These are phyloP conservation scores for Colossoma macropomum DNA, from an alignment of 2,113 vertebrate genomes.

Conservation along the genomic window DNA sequence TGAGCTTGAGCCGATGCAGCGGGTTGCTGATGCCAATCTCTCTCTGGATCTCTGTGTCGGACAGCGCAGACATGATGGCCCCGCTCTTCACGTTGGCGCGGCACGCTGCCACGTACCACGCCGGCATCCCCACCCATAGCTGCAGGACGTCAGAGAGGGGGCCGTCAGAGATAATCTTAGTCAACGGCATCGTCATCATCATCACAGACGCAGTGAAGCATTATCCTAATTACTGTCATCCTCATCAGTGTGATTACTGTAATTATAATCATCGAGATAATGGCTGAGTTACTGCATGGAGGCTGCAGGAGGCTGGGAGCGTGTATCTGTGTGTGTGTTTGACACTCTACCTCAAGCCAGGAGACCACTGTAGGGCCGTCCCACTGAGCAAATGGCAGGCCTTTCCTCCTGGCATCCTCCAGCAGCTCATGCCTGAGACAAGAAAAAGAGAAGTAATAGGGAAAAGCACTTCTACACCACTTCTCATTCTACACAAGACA, in stretches of 20 bases:
- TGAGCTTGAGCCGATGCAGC: slow-evolving; percentile 92
- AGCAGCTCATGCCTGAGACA: slow-evolving; percentile 89
- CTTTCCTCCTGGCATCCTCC: slow-evolving; percentile 93
- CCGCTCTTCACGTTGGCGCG: slow-evolving; percentile 97
- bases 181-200: slow-evolving; percentile 7
- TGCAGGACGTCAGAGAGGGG: slow-evolving; percentile 60
- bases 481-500: background rate
- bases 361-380: slow-evolving; percentile 97
- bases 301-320: background rate
- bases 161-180: slow-evolving; percentile 30
- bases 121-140: slow-evolving; percentile 99
- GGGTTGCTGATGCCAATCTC: slow-evolving; percentile 98
- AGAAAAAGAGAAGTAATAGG: background rate
- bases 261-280: slow-evolving; percentile 39
- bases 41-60: slow-evolving; percentile 96
- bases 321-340: background rate
- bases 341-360: slow-evolving; percentile 91
- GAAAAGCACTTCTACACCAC: background rate
- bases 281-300: slow-evolving; percentile 16
- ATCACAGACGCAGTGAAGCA: slow-evolving; percentile 21
- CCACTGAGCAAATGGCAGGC: slow-evolving; percentile 94
- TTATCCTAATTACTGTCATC: slow-evolving; percentile 47
- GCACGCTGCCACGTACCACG: slow-evolving; percentile 97
- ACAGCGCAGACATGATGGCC: slow-evolving; percentile 96
- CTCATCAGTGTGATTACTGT: slow-evolving; percentile 29